Evolutionary conservation across 2,888 invertebrate genomes (phyloP).

Genomic region (Athalia rosae): DNA sequence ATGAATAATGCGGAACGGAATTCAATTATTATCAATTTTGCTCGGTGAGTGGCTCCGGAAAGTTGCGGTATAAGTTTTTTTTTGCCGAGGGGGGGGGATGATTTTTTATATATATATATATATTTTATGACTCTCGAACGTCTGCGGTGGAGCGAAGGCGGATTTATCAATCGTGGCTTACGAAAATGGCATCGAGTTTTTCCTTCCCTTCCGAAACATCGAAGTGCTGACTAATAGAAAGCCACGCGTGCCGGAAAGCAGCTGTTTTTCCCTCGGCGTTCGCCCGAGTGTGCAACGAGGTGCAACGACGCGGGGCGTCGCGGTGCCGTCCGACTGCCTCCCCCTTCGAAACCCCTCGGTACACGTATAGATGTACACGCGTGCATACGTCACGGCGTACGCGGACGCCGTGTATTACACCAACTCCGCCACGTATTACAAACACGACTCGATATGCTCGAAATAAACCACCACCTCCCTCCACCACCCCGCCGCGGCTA

Average conservation of each 20-base stretch:
- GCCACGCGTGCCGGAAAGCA: slow-evolving; percentile 63
- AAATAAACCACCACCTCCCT: neutral
- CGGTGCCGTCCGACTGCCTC: neutral
- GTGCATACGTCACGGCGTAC: neutral
- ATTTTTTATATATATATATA: no score
- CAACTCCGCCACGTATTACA: neutral
- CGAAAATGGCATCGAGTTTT: neutral
- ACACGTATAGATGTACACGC: no score
- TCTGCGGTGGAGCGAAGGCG: neutral
- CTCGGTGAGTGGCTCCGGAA: neutral
- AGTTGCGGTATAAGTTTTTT: neutral
- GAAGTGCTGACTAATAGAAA: slow-evolving; percentile 61
- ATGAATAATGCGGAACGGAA: slow-evolving; percentile 18
- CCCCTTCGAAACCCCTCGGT: no score
- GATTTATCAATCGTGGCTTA: neutral
- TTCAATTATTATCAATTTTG: slow-evolving; percentile 8
- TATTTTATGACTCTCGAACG: no score
- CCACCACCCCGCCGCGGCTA: neutral
- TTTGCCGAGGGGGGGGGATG: neutral
- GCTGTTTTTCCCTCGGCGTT: slow-evolving; percentile 61
- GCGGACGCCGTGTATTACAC: neutral
- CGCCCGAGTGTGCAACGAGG: neutral
- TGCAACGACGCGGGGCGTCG: slow-evolving; percentile 15
- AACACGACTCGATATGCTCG: neutral
- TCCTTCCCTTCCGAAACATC: slow-evolving; percentile 43